These are phyloP conservation scores for Spinus olivaceus DNA, from an alignment of 2,797 vertebrate species.

Conservation along the genomic window DNA sequence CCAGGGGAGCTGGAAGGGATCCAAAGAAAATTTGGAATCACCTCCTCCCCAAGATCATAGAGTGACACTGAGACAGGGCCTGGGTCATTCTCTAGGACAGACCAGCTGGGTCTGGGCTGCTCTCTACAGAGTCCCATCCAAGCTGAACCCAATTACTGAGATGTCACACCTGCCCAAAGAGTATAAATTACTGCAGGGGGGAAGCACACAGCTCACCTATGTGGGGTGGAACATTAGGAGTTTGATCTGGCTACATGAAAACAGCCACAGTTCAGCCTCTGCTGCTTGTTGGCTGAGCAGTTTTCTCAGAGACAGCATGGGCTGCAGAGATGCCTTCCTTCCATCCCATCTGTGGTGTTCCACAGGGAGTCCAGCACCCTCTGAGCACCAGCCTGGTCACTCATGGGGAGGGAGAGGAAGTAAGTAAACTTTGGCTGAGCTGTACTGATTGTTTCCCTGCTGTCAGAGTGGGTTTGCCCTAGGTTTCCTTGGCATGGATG, in stretches of 20 bases:
- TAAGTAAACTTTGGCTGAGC: too few species aligned
- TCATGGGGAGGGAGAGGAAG: background rate
- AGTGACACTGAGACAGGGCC: background rate
- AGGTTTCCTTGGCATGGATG: background rate
- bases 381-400: rapidly evolving
- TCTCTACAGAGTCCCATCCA: background rate
- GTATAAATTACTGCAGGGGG: background rate
- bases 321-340: background rate
- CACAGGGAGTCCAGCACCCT: background rate
- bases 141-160: background rate
- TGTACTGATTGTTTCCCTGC: background rate
- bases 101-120: background rate
- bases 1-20: background rate
- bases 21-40: background rate
- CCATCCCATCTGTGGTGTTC: background rate
- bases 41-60: rapidly evolving
- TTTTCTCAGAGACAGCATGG: rapidly evolving
- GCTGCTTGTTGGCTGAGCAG: background rate
- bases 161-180: background rate
- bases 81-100: background rate
- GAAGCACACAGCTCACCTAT: background rate
- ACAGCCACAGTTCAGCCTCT: rapidly evolving
- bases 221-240: background rate
- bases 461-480: rapidly evolving
- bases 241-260: background rate